These are phyloP conservation scores for Heterodera carotae DNA, from an alignment of 1,140 invertebrate genomes.

Conservation along the genomic window DNA sequence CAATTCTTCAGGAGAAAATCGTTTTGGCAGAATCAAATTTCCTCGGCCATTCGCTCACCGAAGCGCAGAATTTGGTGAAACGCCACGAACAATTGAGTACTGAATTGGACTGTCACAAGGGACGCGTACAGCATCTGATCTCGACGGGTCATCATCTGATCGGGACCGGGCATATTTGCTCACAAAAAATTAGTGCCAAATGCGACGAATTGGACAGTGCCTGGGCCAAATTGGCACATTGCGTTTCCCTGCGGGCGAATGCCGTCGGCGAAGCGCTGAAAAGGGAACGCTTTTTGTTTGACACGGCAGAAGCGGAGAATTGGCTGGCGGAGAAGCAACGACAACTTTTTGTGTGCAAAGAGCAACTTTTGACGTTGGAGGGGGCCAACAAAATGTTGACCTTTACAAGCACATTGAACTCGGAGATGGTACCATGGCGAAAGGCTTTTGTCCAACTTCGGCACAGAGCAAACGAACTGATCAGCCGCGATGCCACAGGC, in stretches of 20 bases:
- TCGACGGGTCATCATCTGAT: constrained; percentile 73
- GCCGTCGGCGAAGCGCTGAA: constrained; percentile 32
- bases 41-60: constrained; percentile 77
- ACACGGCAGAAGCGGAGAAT: constrained; percentile 85
- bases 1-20: constrained; percentile 74
- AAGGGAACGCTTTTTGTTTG: constrained; percentile 68
- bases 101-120: constrained; percentile 80
- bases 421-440: constrained; percentile 50
- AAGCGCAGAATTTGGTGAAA: constrained; percentile 86
- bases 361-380: constrained; percentile 83
- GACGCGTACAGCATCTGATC: constrained; percentile 79
- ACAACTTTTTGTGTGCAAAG: constrained; percentile 75
- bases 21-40: constrained; percentile 78
- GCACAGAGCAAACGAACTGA: constrained; percentile 42
- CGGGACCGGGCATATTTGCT: constrained; percentile 77
- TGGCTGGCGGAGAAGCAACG: constrained; percentile 74
- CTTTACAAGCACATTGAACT: constrained; percentile 79
- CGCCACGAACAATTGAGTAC: constrained; percentile 87
- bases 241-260: constrained; percentile 49
- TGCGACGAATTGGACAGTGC: constrained; percentile 68
- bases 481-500: constrained; percentile 23
- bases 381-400: constrained; percentile 85
- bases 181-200: constrained; percentile 71
- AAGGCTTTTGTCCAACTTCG: constrained; percentile 39
- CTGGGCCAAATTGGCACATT: constrained; percentile 46